Conservation (phyloP, 2,113 vertebrate species). For the Rafetus swinhoei region DNA sequence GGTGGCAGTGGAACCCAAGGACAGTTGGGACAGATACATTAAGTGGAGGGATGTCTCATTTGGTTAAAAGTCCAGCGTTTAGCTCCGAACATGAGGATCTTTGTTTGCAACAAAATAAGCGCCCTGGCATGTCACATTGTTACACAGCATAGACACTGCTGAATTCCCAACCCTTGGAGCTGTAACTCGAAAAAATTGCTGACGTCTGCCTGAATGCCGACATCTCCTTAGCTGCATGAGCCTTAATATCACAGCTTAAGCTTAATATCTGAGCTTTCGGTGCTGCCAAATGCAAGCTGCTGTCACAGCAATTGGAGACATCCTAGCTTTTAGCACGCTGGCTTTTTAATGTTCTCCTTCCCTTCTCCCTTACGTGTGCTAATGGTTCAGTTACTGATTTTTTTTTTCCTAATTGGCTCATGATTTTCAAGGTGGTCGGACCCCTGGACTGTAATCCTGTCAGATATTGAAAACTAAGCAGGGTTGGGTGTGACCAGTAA, state of each 20-base stretch:
- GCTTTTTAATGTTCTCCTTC: conserved; percentile 35
- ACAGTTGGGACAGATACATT: neutral
- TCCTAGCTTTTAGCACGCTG: conserved; percentile 40
- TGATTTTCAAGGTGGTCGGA: neutral
- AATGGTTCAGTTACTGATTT: neutral
- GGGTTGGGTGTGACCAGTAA: neutral
- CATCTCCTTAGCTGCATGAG: conserved; percentile 12
- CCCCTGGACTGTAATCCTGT: neutral
- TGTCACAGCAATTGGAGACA: conserved; percentile 14
- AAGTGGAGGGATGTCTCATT: accelerated
- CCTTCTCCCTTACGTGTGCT: neutral
- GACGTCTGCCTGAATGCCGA: conserved; percentile 55
- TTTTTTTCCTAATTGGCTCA: neutral
- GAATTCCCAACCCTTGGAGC: conserved; percentile 42
- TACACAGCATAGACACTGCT: conserved; percentile 26
- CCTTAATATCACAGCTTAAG: conserved; percentile 43
- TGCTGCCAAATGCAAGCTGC: conserved; percentile 7
- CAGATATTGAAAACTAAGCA: conserved; percentile 3
- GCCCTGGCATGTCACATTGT: neutral
- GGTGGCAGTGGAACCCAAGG: neutral
- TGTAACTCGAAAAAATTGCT: conserved; percentile 47
- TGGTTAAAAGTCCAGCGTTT: neutral
- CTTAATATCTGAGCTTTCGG: neutral
- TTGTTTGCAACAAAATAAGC: conserved; percentile 21
- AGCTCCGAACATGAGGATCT: neutral